A percentile compares a stretch with the other conserved stretches of the same genome.
These are phyloP conservation scores for Caradrina kadenii DNA, from an alignment of 2,888 invertebrate genomes.

Conservation along the genomic window DNA sequence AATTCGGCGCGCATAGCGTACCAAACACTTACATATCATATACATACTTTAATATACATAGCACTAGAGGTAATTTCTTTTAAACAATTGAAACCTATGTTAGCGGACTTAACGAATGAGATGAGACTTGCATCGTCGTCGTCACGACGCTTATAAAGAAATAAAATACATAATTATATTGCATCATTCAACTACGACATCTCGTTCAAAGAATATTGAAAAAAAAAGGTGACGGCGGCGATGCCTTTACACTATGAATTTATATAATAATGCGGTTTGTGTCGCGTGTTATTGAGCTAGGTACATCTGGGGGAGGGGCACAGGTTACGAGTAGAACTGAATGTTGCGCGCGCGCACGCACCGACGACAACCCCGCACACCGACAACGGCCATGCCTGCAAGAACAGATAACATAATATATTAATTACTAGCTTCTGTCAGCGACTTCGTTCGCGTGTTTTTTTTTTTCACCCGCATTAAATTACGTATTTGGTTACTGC, in stretches of 20 bases:
- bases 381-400: constrained; percentile 47
- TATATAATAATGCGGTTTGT: constrained; percentile 74
- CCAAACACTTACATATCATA: constrained; percentile 85
- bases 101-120: constrained; percentile 73
- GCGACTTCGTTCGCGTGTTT: too few relatives aligned
- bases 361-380: constrained; percentile 31
- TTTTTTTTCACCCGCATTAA: too few relatives aligned
- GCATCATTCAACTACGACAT: constrained; percentile 58
- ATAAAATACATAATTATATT: constrained; percentile 64
- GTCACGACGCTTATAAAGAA: constrained; percentile 54
- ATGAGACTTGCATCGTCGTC: constrained; percentile 67
- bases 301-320: constrained; percentile 39
- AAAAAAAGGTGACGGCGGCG: constrained; percentile 56
- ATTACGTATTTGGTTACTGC: too few relatives aligned
- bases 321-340: constrained; percentile 26
- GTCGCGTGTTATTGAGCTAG: constrained; percentile 55
- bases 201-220: constrained; percentile 49
- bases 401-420: neutral
- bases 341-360: neutral
- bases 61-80: constrained; percentile 86
- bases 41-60: constrained; percentile 85
- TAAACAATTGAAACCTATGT: constrained; percentile 77
- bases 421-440: too few relatives aligned
- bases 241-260: constrained; percentile 72
- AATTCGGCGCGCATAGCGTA: constrained; percentile 85